Evolutionary conservation across 2,888 invertebrate species (phyloP).

Genomic region (Thyatira batis): DNA sequence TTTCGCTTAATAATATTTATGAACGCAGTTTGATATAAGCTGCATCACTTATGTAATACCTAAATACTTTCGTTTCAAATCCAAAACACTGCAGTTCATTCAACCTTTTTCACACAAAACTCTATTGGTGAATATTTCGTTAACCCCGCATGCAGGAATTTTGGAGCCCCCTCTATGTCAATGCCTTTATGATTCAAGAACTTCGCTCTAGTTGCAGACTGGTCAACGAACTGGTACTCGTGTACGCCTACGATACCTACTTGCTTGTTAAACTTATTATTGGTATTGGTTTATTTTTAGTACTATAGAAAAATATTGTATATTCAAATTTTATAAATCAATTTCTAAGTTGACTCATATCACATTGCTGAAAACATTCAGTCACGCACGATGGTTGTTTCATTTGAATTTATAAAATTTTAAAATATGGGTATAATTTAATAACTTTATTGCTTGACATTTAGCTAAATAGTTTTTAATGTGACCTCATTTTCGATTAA

Average conservation of each 20-base stretch:
- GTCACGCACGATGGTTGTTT: neutral
- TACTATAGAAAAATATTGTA: too few species aligned
- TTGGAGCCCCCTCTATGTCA: constrained; percentile 50
- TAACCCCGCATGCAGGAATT: constrained; percentile 44
- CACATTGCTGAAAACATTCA: neutral
- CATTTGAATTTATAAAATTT: neutral
- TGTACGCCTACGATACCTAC: constrained; percentile 8
- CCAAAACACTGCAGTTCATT: constrained; percentile 2
- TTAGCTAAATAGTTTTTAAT: constrained; percentile 8
- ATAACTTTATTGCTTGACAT: neutral
- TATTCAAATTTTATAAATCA: too few species aligned
- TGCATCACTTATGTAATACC: too few species aligned
- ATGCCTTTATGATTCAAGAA: constrained; percentile 49
- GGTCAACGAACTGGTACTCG: constrained; percentile 40
- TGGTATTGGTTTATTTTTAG: too few species aligned
- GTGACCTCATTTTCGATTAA: constrained; percentile 32
- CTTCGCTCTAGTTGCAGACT: constrained; percentile 47
- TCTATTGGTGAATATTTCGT: constrained; percentile 19
- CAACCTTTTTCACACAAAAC: constrained; percentile 2
- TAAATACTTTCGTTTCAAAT: neutral
- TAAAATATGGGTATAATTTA: neutral
- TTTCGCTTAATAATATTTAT: too few species aligned
- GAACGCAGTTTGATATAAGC: too few species aligned
- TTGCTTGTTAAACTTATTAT: neutral
- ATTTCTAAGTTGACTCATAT: too few species aligned